phyloP scores from a whole-genome alignment of 2,888 invertebrate genomes.

The Apamea monoglypha region DNA sequence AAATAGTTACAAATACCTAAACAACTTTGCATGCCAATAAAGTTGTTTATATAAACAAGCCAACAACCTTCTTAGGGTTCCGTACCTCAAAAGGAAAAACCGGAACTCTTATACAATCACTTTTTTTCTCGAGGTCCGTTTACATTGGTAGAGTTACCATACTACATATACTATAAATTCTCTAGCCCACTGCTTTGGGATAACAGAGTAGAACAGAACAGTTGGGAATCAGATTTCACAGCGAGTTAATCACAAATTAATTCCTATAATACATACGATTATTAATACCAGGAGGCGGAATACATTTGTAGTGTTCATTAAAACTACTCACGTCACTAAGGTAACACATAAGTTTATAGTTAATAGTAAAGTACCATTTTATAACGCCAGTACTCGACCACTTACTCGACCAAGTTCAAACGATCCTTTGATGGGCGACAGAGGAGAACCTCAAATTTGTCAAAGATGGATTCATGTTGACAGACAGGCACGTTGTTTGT shows the following conservation, averaged over 20 bases:
- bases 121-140: background rate
- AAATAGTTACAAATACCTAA: background rate
- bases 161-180: background rate
- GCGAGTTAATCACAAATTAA: background rate
- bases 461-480: background rate
- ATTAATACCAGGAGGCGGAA: background rate
- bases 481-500: background rate
- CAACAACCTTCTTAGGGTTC: background rate
- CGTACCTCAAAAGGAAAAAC: background rate
- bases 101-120: background rate
- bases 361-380: background rate
- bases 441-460: background rate
- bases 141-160: background rate
- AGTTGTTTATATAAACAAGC: background rate
- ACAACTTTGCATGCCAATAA: background rate
- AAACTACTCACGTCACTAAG: conserved; percentile 3
- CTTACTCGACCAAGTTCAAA: background rate
- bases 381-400: background rate
- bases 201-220: background rate
- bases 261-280: background rate
- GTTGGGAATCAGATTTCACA: background rate
- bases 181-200: background rate
- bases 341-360: background rate
- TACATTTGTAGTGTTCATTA: background rate
- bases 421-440: too few relatives aligned